Percentiles rank a stretch among this genome's conserved stretches.
These are phyloP conservation scores for Sebastes steindachneri DNA, from an alignment of 2,797 vertebrate species.

Conservation along the genomic window DNA sequence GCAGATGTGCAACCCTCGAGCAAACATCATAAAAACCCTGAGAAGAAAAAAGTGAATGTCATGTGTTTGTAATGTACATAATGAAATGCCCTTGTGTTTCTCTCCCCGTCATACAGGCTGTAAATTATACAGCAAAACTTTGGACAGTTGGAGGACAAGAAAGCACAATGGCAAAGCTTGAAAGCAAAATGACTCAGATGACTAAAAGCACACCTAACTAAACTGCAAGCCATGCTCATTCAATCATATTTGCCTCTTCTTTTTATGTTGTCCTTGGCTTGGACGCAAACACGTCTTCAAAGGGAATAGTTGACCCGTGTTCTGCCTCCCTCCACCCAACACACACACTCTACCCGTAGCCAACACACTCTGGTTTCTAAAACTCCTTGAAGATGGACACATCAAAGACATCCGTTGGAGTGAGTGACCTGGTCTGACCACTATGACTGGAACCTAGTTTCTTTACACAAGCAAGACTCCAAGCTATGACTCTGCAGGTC, in stretches of 20 bases:
- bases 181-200: constrained; percentile 48
- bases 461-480: constrained; percentile 64
- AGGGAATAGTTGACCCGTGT: constrained; percentile 65
- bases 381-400: constrained; percentile 68
- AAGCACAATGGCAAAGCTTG: constrained; percentile 27
- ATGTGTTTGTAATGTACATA: background rate
- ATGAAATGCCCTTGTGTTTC: constrained; percentile 1
- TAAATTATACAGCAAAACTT: constrained; percentile 2
- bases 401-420: constrained; percentile 71
- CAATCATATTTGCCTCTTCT: constrained; percentile 57
- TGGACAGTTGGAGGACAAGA: background rate
- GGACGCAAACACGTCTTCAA: constrained; percentile 73
- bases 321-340: constrained; percentile 37
- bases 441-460: constrained; percentile 56
- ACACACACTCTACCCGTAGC: constrained; percentile 39
- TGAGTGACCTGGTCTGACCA: constrained; percentile 67
- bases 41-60: background rate
- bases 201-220: constrained; percentile 51
- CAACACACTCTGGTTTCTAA: constrained; percentile 57
- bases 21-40: background rate
- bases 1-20: background rate
- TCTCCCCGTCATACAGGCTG: background rate
- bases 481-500: constrained; percentile 60
- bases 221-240: constrained; percentile 38
- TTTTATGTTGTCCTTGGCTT: constrained; percentile 73